Base-by-base conservation (phyloP, 2,888 invertebrate species). In the Agrypnus murinus region DNA sequence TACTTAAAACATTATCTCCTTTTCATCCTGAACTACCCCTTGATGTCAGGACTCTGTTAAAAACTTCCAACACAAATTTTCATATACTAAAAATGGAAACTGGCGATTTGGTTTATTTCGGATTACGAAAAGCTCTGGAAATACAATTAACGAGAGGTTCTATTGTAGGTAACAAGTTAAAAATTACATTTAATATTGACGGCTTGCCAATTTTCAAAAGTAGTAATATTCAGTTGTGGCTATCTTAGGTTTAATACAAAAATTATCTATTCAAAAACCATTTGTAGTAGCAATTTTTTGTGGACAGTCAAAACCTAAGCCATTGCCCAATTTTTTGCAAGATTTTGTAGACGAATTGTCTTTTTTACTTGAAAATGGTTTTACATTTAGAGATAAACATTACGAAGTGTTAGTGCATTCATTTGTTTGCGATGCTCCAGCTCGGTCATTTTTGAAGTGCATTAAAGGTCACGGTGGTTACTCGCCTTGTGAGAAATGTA, bases 131-230 rank as follows among this genome's bases (percentile, higher is more conserved):
- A n/a, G n/a, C n/a, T n/a, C n/a, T n/a, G n/a, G n/a, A n/a, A n/a
- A n/a, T n/a, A n/a, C n/a, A n/a, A n/a, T n/a, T n/a, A n/a, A n/a
- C n/a, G n/a, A n/a, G n/a, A n/a, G n/a, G n/a, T n/a, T n/a, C n/a
- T n/a, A n/a, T n/a, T n/a, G n/a, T n/a, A n/a, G n/a, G n/a, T n/a
- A n/a, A n/a, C n/a, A n/a, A n/a, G n/a, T n/a, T n/a, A n/a, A n/a
- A n/a, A n/a, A n/a, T n/a, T n/a, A n/a, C n/a, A n/a, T 55, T 65
- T 57, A 65, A 65, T 57, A 45, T 55, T 55, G 57, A 65, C 31
- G 65, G 55, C 2, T 10, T 65, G 8, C 65, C 55, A 31, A 17
- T 64, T 10, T 64, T 64, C 53, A 9, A 38, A 10, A 53, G 50
- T 12, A 17, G 6, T n/a, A 64, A 55, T 40, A 12, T 50, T 6